Conservation (phyloP, 2,888 invertebrate genomes). For the Julus scanicus region DNA sequence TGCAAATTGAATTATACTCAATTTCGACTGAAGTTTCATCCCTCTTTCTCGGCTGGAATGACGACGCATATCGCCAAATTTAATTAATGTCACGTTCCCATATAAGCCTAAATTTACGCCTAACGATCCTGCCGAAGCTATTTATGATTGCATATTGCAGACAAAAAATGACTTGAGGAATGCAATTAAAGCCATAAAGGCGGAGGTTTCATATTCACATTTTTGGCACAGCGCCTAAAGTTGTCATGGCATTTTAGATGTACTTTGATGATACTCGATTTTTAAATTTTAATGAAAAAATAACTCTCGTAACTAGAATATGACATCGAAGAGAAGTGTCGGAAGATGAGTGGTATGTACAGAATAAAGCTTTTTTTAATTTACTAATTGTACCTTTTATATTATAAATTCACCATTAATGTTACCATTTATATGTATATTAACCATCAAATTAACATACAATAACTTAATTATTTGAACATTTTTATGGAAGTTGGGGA, state of each 20-base stretch:
- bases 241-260: not conserved
- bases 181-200: not conserved
- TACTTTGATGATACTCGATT: not conserved
- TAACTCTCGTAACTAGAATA: too few species aligned
- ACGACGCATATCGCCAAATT: constrained; percentile 36
- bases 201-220: not conserved
- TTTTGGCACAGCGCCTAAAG: not conserved
- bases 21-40: not conserved
- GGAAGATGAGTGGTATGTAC: too few species aligned
- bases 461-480: too few species aligned
- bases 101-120: constrained; percentile 1
- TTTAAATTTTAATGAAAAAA: too few species aligned
- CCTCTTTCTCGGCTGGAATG: constrained; percentile 20
- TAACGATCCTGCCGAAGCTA: not conserved
- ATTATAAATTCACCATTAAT: too few species aligned
- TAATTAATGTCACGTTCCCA: not conserved
- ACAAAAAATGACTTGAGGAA: constrained; percentile 16
- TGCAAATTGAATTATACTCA: constrained; percentile 6
- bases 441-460: too few species aligned
- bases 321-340: too few species aligned
- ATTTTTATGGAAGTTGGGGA: too few species aligned
- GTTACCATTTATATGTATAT: too few species aligned
- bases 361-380: too few species aligned
- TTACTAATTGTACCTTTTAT: too few species aligned
- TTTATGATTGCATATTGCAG: not conserved